Base-by-base conservation (phyloP, 37 sponge, comb jelly and placozoan genomes). In the Chondrosia reniformis region DNA sequence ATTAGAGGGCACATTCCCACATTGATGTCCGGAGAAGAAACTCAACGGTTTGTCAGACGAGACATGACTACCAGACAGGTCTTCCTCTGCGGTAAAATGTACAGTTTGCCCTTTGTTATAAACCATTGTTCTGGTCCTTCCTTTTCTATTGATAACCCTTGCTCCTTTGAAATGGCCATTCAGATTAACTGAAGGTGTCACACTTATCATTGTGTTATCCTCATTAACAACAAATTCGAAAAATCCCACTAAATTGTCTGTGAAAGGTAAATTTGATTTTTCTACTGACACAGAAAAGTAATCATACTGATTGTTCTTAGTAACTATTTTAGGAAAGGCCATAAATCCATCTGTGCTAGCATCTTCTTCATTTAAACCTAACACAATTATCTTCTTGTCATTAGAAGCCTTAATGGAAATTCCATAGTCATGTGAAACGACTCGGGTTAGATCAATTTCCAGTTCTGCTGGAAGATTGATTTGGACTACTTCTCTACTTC, bases 61-160 rank as follows among this genome's bases (percentile, higher is more conserved):
- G 13, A 86, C 25, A 1, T 36, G 45, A 15, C 69, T 67, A 44
- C 87, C 87, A 54, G 87, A 78, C 17, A 86, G 21, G 49, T 86
- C 87, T 0, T 0, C 24, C 10, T 1, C 1, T 4, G 31, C 5
- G n/a, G n/a, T n/a, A n/a, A n/a, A n/a, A n/a, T n/a, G n/a, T n/a
- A n/a, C n/a, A n/a, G n/a, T n/a, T n/a, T n/a, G n/a, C 32, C 67
- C 37, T 37, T 7, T 5, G 30, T 5, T 19, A n/a, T n/a, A n/a
- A n/a, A n/a, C n/a, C n/a, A n/a, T n/a, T 19, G 36, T 5, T 7
- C 67, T 5, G 28, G 22, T 5, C 13, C 37, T 17, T 66, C 5
- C 19, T 49, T 15, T 49, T 10, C 15, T 49, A 15, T 10, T 30
- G 22, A 13, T 13, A 59, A 59, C 61, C n/a, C n/a, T n/a, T n/a